These are phyloP conservation scores for Blastomussa wellsi DNA, from an alignment of 92 coral and sea anemone genomes.

Conservation along the genomic window DNA sequence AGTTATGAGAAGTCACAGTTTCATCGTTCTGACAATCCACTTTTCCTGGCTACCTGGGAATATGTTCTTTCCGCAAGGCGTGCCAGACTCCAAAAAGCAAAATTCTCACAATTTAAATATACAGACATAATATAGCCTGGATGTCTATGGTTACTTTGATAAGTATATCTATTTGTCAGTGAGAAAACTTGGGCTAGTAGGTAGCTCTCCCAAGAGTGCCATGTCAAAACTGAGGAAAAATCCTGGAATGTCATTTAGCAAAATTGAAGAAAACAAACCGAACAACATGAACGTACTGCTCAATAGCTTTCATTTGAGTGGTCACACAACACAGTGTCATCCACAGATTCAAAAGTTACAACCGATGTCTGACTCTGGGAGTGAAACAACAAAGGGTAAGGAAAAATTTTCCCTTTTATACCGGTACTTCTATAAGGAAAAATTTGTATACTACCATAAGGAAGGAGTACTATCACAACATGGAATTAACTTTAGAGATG, in stretches of 20 bases:
- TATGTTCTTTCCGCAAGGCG: not conserved
- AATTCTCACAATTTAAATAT: not conserved
- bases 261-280: too few species aligned
- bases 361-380: too few species aligned
- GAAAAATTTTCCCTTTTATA: too few species aligned
- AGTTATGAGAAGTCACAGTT: not conserved
- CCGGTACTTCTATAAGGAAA: not conserved
- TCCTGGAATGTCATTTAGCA: too few species aligned
- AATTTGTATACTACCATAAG: not conserved
- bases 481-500: conserved; percentile 2
- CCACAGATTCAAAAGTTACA: too few species aligned
- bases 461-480: not conserved
- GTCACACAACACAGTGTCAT: too few species aligned
- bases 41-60: not conserved
- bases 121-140: not conserved
- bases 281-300: too few species aligned
- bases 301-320: too few species aligned
- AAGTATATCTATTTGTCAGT: not conserved
- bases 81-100: not conserved
- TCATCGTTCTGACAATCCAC: not conserved
- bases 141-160: not conserved
- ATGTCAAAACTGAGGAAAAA: too few species aligned
- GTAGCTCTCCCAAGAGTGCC: too few species aligned
- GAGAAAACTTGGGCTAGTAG: not conserved
- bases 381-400: too few species aligned